Conservation (phyloP, 2,797 vertebrate genomes). For the Euphonia xanthogaster region DNA sequence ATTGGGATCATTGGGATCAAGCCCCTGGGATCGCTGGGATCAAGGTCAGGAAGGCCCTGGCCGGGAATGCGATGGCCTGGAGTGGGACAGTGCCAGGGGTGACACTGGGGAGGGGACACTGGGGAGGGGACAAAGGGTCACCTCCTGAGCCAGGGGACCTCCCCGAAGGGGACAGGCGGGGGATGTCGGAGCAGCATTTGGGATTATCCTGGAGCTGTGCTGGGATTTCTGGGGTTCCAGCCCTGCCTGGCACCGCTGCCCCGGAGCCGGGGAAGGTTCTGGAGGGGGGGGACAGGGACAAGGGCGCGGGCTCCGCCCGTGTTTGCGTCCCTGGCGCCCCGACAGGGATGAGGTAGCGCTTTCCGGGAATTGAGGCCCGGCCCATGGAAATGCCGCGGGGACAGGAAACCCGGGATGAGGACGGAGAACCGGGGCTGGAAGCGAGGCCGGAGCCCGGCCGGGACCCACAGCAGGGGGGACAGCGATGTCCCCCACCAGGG, state of each 20-base stretch:
- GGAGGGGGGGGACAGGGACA: neutral
- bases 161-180: fast-evolving
- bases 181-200: fast-evolving
- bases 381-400: neutral
- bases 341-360: conserved; percentile 36
- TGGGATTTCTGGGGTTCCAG: fast-evolving
- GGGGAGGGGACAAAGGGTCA: neutral
- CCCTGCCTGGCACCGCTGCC: neutral
- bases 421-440: neutral
- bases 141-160: neutral
- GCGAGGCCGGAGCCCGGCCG: neutral
- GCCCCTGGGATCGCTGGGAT: neutral
- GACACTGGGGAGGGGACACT: fast-evolving
- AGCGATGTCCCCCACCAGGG: fast-evolving
- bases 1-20: neutral
- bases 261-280: neutral
- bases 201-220: fast-evolving
- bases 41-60: neutral
- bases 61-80: fast-evolving
- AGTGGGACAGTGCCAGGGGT: fast-evolving
- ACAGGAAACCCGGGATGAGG: neutral
- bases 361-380: conserved; percentile 45
- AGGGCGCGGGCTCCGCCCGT: conserved; percentile 1
- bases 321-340: conserved; percentile 18
- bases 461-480: fast-evolving